Percentiles rank a stretch among this genome's conserved stretches.
phyloP scores from a whole-genome alignment of 1,140 invertebrate genomes.

The Nasonia vitripennis region DNA sequence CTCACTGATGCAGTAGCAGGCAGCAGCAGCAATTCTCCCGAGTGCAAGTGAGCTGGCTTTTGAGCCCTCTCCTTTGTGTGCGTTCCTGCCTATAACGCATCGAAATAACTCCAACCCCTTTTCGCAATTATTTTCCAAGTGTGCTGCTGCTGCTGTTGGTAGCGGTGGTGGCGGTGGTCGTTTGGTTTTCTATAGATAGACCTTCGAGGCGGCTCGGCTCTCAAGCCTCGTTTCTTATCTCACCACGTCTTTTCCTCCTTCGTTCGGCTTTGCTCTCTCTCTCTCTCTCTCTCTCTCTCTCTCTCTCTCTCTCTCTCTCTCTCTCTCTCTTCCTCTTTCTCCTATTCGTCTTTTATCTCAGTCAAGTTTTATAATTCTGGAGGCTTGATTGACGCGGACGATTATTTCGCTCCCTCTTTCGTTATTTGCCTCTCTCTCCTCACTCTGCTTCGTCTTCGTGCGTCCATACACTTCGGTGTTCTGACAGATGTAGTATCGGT shows the following conservation, averaged over 20 bases:
- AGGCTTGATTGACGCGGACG: constrained; percentile 29
- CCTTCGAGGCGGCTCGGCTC: constrained; percentile 38
- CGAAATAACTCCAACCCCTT: constrained; percentile 49
- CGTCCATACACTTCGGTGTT: not conserved
- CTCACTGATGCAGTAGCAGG: not conserved
- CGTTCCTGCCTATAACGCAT: constrained; percentile 40
- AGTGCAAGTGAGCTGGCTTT: too few species aligned
- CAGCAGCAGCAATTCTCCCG: not conserved
- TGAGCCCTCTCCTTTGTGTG: constrained; percentile 55
- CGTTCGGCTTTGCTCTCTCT: constrained; percentile 40
- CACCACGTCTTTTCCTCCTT: constrained; percentile 6
- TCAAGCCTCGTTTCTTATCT: constrained; percentile 52
- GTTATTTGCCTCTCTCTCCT: not conserved
- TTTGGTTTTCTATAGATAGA: constrained; percentile 51
- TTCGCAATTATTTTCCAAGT: constrained; percentile 21
- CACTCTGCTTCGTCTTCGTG: not conserved
- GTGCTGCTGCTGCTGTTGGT: not conserved
- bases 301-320: constrained; percentile 20
- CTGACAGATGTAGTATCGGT: too few species aligned
- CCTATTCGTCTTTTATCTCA: constrained; percentile 5
- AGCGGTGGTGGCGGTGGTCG: constrained; percentile 55
- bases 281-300: constrained; percentile 10
- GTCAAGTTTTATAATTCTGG: not conserved
- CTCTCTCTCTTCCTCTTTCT: not conserved
- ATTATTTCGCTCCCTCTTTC: constrained; percentile 18